Base-by-base conservation (phyloP, 1,140 invertebrate genomes). In the Platyura marginata region DNA sequence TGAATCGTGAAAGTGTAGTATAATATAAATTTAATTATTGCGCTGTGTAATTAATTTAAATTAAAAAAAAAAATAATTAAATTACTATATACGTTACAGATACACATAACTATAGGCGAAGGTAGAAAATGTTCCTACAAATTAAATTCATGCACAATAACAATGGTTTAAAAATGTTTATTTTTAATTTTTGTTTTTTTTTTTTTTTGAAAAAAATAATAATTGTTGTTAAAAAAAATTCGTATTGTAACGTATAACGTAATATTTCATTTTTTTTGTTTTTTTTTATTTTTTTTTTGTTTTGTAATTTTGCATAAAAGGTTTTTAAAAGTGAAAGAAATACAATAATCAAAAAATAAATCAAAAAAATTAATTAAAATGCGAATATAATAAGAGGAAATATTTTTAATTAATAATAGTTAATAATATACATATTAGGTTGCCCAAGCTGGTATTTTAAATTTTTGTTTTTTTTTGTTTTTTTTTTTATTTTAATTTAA, bases 51-150 rank as follows among this genome's bases (percentile, higher is more conserved):
- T 21, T 25, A 51, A 45, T 45, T 39, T 46, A 52, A 40, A 46
- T 44, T 32, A 42, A 47, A 46, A 47, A 46, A 51, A 46, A 44
- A 46, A 47, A 45, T 48, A n/a, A n/a, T n/a, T n/a, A n/a, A n/a
- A n/a, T n/a, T n/a, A n/a, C n/a, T n/a, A n/a, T n/a, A n/a, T n/a
- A n/a, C n/a, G n/a, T n/a, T n/a, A n/a, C n/a, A n/a, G n/a, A n/a
- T n/a, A n/a, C n/a, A n/a, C n/a, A n/a, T n/a, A n/a, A n/a, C n/a
- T n/a, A n/a, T n/a, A n/a, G n/a, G n/a, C n/a, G n/a, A n/a, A n/a
- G n/a, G n/a, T n/a, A n/a, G n/a, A 51, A 47, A 49, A 44, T 29
- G 25, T 29, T 29, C n/a, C n/a, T n/a, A n/a, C n/a, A n/a, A n/a
- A n/a, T n/a, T n/a, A n/a, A n/a, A n/a, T n/a, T n/a, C n/a, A n/a